Percentiles rank a stretch among this genome's conserved stretches.
These are phyloP conservation scores for Zaprionus gabonicus DNA, from an alignment of 1,140 invertebrate genomes.

Conservation along the genomic window DNA sequence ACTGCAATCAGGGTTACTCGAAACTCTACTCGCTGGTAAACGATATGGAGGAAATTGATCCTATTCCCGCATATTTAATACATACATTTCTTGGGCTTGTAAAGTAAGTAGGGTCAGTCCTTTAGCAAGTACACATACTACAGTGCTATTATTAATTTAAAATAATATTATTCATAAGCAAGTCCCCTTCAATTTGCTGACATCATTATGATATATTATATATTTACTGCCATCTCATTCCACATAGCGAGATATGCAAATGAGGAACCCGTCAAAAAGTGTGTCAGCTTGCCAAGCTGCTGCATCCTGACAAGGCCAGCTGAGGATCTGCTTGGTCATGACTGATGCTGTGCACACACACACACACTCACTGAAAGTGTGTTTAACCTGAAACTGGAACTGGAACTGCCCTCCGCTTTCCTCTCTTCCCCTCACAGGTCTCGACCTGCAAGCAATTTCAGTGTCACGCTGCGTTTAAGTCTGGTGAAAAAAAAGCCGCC, in stretches of 20 bases:
- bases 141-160: no score
- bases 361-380: background rate
- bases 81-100: no score
- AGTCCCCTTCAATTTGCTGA: background rate
- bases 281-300: slow-evolving; percentile 58
- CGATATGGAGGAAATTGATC: no score
- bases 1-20: no score
- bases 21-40: no score
- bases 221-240: background rate
- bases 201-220: background rate
- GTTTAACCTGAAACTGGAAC: background rate
- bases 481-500: slow-evolving; percentile 27
- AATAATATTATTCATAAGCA: background rate
- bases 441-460: slow-evolving; percentile 50
- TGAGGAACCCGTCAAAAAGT: slow-evolving; percentile 50
- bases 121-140: no score
- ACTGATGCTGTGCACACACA: background rate
- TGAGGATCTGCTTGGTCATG: slow-evolving; percentile 36
- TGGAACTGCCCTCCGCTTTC: background rate
- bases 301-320: slow-evolving; percentile 60
- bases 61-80: no score
- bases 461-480: slow-evolving; percentile 58
- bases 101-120: no score
- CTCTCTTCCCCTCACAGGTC: background rate
- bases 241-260: slow-evolving; percentile 47